Evolutionary conservation across 2,113 vertebrate species (phyloP).

Genomic region (Pogonocichla stellata): DNA sequence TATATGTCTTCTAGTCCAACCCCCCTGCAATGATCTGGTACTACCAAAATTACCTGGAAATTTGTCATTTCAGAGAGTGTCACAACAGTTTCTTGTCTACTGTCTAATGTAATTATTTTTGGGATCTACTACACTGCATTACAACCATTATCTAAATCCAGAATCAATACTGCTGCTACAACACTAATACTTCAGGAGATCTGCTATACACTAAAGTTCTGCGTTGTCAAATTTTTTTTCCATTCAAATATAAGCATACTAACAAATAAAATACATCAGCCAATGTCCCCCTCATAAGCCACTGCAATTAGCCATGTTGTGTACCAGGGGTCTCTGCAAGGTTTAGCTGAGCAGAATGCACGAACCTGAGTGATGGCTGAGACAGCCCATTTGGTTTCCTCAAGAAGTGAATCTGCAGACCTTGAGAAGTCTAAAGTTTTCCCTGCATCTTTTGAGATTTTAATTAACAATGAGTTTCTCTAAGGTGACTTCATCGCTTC

Average conservation of each 20-base stretch:
- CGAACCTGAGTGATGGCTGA: not conserved
- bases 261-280: not conserved
- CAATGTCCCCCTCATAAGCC: not conserved
- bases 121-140: not conserved
- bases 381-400: not conserved
- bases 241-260: not conserved
- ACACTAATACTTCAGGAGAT: not conserved
- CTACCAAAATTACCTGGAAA: not conserved
- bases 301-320: not conserved
- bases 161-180: not conserved
- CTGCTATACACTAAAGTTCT: not conserved
- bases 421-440: not conserved
- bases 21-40: fast-evolving
- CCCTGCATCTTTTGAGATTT: not conserved
- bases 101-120: not conserved
- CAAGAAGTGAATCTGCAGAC: not conserved
- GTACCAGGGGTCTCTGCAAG: not conserved
- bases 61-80: not conserved
- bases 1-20: not conserved
- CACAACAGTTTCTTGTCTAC: not conserved
- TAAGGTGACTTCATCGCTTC: not conserved
- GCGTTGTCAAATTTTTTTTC: not conserved
- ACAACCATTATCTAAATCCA: not conserved
- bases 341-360: not conserved
- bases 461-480: not conserved